Evolutionary conservation across 2,797 vertebrate species (phyloP), one percentile per base, ranked within the genome.

Genomic region (Menidia menidia): DNA sequence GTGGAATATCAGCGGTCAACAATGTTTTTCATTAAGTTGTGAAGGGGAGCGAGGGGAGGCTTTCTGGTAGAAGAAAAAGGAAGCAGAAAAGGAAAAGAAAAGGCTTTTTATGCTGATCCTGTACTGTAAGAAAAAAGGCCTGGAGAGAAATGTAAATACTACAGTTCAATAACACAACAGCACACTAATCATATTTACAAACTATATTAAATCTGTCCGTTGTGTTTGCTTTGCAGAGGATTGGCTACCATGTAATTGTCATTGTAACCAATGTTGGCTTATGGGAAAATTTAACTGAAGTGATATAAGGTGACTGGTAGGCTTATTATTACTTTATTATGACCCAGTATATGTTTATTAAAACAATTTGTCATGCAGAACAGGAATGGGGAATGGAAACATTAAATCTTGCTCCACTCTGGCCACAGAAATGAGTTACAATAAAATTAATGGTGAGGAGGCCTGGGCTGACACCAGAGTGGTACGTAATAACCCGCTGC

Each of bases 281-380:
- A 94, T 96, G 95, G 96, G 96, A 94, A 95, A 97, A 96, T 98
- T 97, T 98, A 97, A 98, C 96, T 93, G 96, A 96, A 96, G 96
- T 97, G 97, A 99, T 99, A 97, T 97, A 98, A 98, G 97, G 96
- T 96, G 96, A 99, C 96, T 96, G 94, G 91, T 94, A 92, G 95
- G 95, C 96, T 97, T 98, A 98, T 99, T 98, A 99, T 99, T 97
- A 97, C 97, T 97, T 96, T 98, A 98, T 99, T 98, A 99, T 98
- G 96, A 98, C 95, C 96, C 96, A 92, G 95, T 98, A 98, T 99
- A 98, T 99, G 97, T 99, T 99, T 99, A 99, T 99, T 99, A 99
- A 99, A 99, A 98, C 97, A 97, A 99, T 99, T 98, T 98, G 96
- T 99, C 97, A 98, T 98, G 97, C 97, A 98, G 97, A 98, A 96